phyloP scores from a whole-genome alignment of 1,140 invertebrate genomes.

The Polyergus mexicanus region DNA sequence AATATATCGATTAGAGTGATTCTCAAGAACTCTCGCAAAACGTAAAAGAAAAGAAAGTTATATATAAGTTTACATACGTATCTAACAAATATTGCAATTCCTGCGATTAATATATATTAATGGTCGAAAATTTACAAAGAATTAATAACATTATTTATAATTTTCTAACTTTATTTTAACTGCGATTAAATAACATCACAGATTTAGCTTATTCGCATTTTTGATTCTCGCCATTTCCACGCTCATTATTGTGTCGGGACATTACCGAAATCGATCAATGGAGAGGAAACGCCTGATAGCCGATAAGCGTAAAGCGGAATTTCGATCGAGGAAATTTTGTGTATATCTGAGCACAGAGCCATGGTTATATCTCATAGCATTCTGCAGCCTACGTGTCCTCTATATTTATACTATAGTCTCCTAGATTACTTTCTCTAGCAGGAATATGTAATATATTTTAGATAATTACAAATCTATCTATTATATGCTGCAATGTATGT shows the following conservation, averaged over 20 bases:
- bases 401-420: background rate
- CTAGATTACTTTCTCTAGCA: conserved; percentile 25
- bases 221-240: background rate
- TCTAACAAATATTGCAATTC: too few species aligned
- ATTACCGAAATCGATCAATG: conserved; percentile 65
- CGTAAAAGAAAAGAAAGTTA: background rate
- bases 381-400: conserved; percentile 34
- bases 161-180: conserved; percentile 16
- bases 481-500: background rate
- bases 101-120: too few species aligned
- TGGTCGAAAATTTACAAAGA: too few species aligned
- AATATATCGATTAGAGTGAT: background rate
- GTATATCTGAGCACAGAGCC: conserved; percentile 40
- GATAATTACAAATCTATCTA: background rate
- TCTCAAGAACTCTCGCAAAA: background rate
- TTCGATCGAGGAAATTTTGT: conserved; percentile 53
- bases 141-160: background rate
- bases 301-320: conserved; percentile 34
- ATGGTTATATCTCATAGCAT: conserved; percentile 35
- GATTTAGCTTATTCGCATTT: conserved; percentile 26
- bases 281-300: conserved; percentile 63
- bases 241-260: conserved; percentile 54
- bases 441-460: conserved; percentile 12
- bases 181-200: conserved; percentile 1
- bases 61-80: background rate